These are phyloP conservation scores for Perodicticus potto DNA, from an alignment of 2,797 vertebrate species.

Conservation along the genomic window DNA sequence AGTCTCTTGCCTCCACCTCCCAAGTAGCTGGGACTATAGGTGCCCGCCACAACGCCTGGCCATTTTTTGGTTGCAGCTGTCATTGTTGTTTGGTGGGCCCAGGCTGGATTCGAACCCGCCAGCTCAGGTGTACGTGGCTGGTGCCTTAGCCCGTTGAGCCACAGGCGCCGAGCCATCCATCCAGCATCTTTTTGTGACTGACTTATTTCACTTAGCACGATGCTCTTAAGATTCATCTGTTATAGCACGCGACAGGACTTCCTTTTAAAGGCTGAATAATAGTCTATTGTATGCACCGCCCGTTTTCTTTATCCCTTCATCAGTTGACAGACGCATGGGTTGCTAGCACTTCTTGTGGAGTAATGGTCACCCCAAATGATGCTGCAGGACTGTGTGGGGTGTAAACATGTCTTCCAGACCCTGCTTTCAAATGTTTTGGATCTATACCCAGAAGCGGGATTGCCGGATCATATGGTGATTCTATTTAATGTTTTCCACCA, in stretches of 20 bases:
- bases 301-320: fast-evolving
- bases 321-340: neutral
- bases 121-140: no score
- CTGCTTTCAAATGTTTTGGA: neutral
- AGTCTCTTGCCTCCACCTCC: no score
- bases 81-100: no score
- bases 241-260: neutral
- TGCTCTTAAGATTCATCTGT: neutral
- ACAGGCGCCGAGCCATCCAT: no score
- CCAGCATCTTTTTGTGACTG: neutral
- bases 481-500: neutral
- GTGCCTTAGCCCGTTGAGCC: no score
- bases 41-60: no score
- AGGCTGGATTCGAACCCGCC: no score
- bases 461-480: neutral
- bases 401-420: neutral
- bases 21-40: no score
- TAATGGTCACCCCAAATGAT: fast-evolving
- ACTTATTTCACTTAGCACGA: neutral
- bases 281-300: fast-evolving
- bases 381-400: neutral
- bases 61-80: no score
- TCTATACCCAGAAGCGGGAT: neutral
- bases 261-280: neutral
- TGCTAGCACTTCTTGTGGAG: neutral